A percentile compares a stretch with the other conserved stretches of the same genome.
These are phyloP conservation scores for Zapornia atra DNA, from an alignment of 2,113 vertebrate species.

Conservation along the genomic window DNA sequence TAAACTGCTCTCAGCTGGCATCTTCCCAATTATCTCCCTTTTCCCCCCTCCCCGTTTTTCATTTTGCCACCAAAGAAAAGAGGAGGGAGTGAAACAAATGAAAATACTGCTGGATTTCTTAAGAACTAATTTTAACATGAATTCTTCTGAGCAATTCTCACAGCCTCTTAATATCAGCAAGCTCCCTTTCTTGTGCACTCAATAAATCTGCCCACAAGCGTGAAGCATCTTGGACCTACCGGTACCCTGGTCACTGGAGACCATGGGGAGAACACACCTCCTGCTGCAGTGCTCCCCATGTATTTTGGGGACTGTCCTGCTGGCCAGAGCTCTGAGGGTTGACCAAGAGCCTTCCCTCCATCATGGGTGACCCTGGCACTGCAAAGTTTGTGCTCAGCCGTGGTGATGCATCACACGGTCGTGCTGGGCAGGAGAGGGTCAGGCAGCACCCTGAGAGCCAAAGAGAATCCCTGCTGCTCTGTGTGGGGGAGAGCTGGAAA, in stretches of 20 bases:
- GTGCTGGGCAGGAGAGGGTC: background rate
- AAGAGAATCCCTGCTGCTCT: background rate
- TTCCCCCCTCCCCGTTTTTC: background rate
- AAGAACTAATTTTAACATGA: background rate
- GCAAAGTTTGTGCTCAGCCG: background rate
- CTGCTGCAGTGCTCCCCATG: background rate
- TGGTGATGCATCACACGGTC: accelerated
- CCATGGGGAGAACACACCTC: background rate
- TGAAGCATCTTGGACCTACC: background rate
- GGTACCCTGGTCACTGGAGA: background rate
- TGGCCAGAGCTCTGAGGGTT: background rate
- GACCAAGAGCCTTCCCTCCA: background rate
- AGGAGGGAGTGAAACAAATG: background rate
- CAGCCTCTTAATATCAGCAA: background rate
- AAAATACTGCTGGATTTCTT: background rate
- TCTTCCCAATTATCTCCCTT: background rate
- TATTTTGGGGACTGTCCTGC: background rate
- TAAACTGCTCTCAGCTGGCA: background rate
- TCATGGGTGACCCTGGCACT: accelerated
- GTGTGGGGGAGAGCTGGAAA: accelerated
- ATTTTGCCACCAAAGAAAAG: background rate
- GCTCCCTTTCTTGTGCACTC: background rate
- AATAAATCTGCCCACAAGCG: background rate
- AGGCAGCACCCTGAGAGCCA: background rate
- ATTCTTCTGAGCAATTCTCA: background rate